phyloP scores from a whole-genome alignment of 1,140 invertebrate genomes.

The Drosophila lini region DNA sequence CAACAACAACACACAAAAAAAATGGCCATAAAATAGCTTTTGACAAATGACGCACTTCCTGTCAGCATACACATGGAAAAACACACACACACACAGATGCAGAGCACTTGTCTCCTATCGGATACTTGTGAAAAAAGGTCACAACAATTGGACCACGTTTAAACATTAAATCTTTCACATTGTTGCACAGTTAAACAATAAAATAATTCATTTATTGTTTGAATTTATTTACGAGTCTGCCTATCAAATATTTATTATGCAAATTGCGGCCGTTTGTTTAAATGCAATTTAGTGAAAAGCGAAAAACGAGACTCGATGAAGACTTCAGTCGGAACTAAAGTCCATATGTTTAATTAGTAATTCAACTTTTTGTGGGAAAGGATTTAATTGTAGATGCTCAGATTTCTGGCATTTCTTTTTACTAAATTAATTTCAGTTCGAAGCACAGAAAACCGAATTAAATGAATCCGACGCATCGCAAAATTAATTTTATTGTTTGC shows the following conservation, averaged over 20 bases:
- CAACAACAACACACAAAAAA: slow-evolving; percentile 32
- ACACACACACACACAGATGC: slow-evolving; percentile 18
- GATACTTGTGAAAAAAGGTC: slow-evolving; percentile 22
- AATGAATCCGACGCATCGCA: slow-evolving; percentile 10
- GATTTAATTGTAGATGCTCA: slow-evolving; percentile 12
- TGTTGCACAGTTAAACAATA: slow-evolving; percentile 33
- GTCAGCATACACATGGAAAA: slow-evolving; percentile 25
- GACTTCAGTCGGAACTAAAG: not conserved
- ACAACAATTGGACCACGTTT: slow-evolving; percentile 24
- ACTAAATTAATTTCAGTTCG: slow-evolving; percentile 6
- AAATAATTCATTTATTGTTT: slow-evolving; percentile 46
- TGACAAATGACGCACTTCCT: slow-evolving; percentile 71
- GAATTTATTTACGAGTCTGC: slow-evolving; percentile 48
- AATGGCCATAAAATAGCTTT: slow-evolving; percentile 55
- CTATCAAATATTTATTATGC: slow-evolving; percentile 45
- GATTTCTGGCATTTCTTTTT: not conserved
- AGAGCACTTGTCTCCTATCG: slow-evolving; percentile 27
- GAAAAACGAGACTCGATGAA: slow-evolving; percentile 18
- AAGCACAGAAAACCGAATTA: slow-evolving; percentile 17
- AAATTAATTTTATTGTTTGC: slow-evolving; percentile 22
- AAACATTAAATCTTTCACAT: slow-evolving; percentile 41
- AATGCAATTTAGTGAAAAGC: slow-evolving; percentile 30
- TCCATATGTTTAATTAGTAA: not conserved
- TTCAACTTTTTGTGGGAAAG: not conserved
- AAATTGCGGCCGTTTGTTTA: slow-evolving; percentile 23